phyloP scores from a whole-genome alignment of 2,113 vertebrate genomes.

The Aleadryas rufinucha region DNA sequence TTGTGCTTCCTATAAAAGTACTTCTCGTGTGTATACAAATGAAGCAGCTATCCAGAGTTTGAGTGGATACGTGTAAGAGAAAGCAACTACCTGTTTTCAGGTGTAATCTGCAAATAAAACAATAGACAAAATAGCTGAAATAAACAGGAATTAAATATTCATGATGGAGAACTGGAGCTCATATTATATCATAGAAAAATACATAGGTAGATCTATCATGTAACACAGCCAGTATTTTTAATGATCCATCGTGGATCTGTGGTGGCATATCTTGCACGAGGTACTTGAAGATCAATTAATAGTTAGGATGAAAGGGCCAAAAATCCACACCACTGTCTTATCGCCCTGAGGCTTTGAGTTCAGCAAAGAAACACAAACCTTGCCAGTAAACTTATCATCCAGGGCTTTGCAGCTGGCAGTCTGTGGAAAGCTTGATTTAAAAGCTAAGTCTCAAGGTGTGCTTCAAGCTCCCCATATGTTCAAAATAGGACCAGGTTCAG shows the following conservation, averaged over 20 bases:
- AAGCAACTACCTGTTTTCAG: background rate
- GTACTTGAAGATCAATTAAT: conserved; percentile 5
- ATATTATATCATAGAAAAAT: background rate
- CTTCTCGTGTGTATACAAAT: background rate
- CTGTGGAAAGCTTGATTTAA: conserved; percentile 41
- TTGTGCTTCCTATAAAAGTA: background rate
- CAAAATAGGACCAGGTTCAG: conserved; percentile 26
- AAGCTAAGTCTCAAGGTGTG: conserved; percentile 13
- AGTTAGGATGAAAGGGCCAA: background rate
- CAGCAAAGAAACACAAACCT: conserved; percentile 21
- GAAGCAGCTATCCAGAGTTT: conserved; percentile 1
- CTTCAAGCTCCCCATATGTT: background rate
- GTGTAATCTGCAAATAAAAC: background rate
- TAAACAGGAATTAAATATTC: background rate
- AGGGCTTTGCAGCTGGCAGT: conserved; percentile 31
- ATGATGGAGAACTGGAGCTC: background rate
- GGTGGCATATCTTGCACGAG: background rate
- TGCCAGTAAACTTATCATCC: conserved; percentile 34
- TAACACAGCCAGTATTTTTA: background rate
- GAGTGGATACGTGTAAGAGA: background rate
- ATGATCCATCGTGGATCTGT: background rate
- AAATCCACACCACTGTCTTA: background rate
- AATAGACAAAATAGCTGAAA: background rate
- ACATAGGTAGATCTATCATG: background rate
- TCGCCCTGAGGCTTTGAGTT: background rate